Base-by-base conservation (phyloP, 2,797 vertebrate species). In the Bradypodion ventrale region DNA sequence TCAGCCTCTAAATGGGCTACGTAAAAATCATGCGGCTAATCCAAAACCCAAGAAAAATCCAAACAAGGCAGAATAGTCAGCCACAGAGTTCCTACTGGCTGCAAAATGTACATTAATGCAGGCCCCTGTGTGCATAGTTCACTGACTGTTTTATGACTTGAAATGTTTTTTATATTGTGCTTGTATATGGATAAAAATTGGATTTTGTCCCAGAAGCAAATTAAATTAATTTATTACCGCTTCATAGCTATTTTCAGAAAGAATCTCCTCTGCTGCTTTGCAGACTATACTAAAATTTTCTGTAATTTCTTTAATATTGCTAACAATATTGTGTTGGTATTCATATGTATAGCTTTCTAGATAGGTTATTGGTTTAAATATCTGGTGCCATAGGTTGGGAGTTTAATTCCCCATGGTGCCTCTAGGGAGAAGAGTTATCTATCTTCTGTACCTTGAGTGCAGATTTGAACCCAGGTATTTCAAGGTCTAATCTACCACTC, bases 131-230 rank as follows among this genome's bases (percentile, higher is more conserved):
- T 83, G 44, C 72, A 42, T 60, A 3, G 56, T 42, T 62, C n/a
- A 44, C 13, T 1, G 19, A 13, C 13, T 81, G 40, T 15, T 84
- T 86, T 80, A 81, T 56, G 19, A 37, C 27, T 37, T n/a, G 78
- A 62, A 77, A 66, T 73, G 23, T 78, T 29, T 37, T 23, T 69
- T 79, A 35, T 0, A 0, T 0, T 69, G 44, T 65, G 76, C 42
- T 42, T 70, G 25, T 70, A 42, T 70, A 27, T 21, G 46, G 29
- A 46, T 49, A 19, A 74, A 70, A 37, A 72, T 80, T 81, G 78
- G 25, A 32, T 35, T 83, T 70, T 59, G 75, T 27, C 82, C 44
- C 80, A 89, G 72, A 87, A 89, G 80, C 72, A 87, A 89, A 82
- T 15, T 63, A 42, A 89, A 87, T 19, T 7, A 1, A 72, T 82